phyloP scores from a whole-genome alignment of 2,888 invertebrate genomes.

The Andrena trimmerana region DNA sequence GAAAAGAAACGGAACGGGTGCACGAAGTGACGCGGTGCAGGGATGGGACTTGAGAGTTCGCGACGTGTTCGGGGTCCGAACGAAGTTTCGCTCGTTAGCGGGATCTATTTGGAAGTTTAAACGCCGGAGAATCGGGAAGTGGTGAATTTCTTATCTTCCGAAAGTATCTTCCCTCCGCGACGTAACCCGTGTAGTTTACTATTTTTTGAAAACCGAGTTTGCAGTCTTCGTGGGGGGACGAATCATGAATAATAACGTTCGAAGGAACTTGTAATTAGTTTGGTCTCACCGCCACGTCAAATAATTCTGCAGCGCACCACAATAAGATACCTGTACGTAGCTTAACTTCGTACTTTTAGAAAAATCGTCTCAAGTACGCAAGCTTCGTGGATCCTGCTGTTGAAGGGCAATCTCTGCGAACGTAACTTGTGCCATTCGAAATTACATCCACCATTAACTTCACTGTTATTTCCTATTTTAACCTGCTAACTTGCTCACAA shows the following conservation, averaged over 20 bases:
- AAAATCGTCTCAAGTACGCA: too few relatives aligned
- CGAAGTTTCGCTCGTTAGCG: slow-evolving; percentile 18
- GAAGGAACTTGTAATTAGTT: neutral
- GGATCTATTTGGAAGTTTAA: slow-evolving; percentile 14
- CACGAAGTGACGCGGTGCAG: slow-evolving; percentile 3
- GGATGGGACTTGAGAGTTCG: slow-evolving; percentile 28
- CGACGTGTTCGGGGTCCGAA: slow-evolving; percentile 36
- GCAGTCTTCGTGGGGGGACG: neutral
- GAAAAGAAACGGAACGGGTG: slow-evolving; percentile 7
- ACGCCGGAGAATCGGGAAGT: neutral
- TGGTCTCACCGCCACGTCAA: too few relatives aligned
- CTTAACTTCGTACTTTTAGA: too few relatives aligned
- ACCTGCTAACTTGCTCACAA: neutral
- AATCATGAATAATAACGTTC: neutral
- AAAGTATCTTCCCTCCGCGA: neutral
- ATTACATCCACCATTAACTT: neutral
- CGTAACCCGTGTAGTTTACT: neutral
- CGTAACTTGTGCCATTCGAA: neutral
- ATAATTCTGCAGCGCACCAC: too few relatives aligned
- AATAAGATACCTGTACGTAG: too few relatives aligned
- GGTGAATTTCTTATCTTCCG: neutral
- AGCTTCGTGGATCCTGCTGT: too few relatives aligned
- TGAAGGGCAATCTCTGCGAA: too few relatives aligned
- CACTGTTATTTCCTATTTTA: too few relatives aligned
- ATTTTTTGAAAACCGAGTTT: neutral